Evolutionary conservation across 2,797 vertebrate species (phyloP), one percentile per base, ranked within the genome.

Genomic region (Ataeniobius toweri): DNA sequence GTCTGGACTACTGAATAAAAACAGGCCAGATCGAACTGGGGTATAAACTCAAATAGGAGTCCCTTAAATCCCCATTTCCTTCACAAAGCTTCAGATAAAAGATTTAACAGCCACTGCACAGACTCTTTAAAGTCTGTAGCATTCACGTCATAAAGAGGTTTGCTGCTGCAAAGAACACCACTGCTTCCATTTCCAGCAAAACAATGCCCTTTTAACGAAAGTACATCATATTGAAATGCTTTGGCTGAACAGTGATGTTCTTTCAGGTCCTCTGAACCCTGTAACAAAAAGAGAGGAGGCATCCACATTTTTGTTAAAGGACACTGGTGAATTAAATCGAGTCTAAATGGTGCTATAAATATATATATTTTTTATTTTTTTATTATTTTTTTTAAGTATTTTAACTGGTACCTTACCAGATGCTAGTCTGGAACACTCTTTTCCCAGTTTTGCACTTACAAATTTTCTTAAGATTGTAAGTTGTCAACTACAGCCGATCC

Each of bases 181-280:
- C 93, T 94, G 92, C 88, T 90, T 92, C 90, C 63, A 87, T 91
- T 91, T 88, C 80, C 77, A 58, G 89, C 87, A 79, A 87, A 84
- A 86, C 88, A 89, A 89, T 84, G 80, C 86, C 75, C 68, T 76
- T 84, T 88, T 90, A 87, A 90, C 86, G 83, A 77, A 58, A 63
- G 68, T 73, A 65, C 76, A 87, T 80, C 82, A 87, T 82, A 91
- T 69, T 88, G 83, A 86, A 84, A 89, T 82, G 85, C 81, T 83
- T 89, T 92, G 51, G 93, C 92, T 90, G 89, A 82, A 88, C 91
- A 93, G 87, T 91, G 93, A 94, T 93, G 90, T 92, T 93, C 90
- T 93, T 93, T 92, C 90, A 88, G 89, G 86, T 89, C 91, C 81
- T 85, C 88, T 89, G 84, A 90, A 90, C 82, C 92, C 92, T 93